Conservation (phyloP, 2,888 invertebrate species). For the Hermaeophaga mercurialis region DNA sequence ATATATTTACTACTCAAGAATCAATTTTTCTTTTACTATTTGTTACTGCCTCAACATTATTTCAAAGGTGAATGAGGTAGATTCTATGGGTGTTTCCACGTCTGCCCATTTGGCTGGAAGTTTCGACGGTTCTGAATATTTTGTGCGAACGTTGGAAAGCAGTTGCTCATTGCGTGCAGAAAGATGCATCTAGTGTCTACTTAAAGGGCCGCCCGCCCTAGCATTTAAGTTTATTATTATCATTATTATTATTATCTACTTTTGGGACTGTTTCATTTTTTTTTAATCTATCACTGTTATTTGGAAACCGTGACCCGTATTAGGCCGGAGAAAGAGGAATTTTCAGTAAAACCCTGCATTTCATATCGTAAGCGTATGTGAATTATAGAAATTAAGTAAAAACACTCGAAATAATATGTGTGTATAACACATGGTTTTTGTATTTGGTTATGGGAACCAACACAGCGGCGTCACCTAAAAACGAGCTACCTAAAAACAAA, state of each 20-base stretch:
- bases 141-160: constrained; percentile 25
- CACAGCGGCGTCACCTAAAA: constrained; percentile 16
- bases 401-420: constrained; percentile 20
- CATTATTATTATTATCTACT: constrained; percentile 38
- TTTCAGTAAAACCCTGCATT: constrained; percentile 22
- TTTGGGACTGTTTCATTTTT: constrained; percentile 24
- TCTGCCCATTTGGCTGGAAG: too few species aligned
- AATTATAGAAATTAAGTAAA: constrained; percentile 28
- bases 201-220: constrained; percentile 35
- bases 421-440: constrained; percentile 35
- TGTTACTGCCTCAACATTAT: too few species aligned
- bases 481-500: too few species aligned
- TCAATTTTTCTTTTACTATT: too few species aligned
- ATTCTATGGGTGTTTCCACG: too few species aligned
- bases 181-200: constrained; percentile 29
- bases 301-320: constrained; percentile 36
- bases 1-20: too few species aligned
- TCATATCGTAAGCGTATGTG: constrained; percentile 23
- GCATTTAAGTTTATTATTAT: constrained; percentile 37
- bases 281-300: constrained; percentile 35
- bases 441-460: constrained; percentile 28
- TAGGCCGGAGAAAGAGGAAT: constrained; percentile 26
- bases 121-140: neutral
- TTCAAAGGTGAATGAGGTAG: too few species aligned
- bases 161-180: constrained; percentile 37